phyloP scores from a whole-genome alignment of 2,113 vertebrate species.

The Oncorhynchus tshawytscha region DNA sequence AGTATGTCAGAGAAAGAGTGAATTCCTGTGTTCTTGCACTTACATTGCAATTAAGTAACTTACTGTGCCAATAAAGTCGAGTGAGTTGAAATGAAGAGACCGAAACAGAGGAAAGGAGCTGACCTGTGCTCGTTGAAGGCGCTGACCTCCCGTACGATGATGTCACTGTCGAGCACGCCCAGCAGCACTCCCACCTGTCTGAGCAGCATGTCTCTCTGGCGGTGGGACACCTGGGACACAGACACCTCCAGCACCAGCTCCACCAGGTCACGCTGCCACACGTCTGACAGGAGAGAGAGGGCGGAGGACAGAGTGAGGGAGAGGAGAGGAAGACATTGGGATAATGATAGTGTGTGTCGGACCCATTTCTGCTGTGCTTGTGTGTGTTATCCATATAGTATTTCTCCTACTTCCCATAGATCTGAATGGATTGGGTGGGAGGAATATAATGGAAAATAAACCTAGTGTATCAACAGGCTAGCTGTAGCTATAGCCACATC shows the following conservation, averaged over 20 bases:
- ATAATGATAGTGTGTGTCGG: neutral
- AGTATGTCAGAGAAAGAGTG: neutral
- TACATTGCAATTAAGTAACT: neutral
- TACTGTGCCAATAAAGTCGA: neutral
- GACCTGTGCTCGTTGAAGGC: constrained; percentile 93
- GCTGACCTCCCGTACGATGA: constrained; percentile 89
- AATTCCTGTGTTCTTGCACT: neutral
- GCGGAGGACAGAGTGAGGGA: neutral
- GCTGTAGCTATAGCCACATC: too few species aligned
- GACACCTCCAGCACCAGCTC: constrained; percentile 92
- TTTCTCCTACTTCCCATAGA: too few species aligned
- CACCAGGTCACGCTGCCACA: constrained; percentile 87
- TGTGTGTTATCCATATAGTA: neutral
- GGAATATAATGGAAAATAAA: neutral
- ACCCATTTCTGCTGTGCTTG: neutral
- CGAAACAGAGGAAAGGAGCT: constrained; percentile 12
- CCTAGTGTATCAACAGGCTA: too few species aligned
- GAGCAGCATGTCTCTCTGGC: constrained; percentile 95
- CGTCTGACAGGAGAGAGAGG: constrained; percentile 68
- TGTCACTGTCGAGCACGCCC: constrained; percentile 93
- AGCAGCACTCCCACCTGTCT: constrained; percentile 93
- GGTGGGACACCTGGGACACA: constrained; percentile 87
- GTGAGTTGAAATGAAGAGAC: neutral
- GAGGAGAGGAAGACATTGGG: neutral
- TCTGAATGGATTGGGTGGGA: neutral